Evolutionary conservation across 2,888 invertebrate species (phyloP).

Genomic region (Hipparchia sbordonii): DNA sequence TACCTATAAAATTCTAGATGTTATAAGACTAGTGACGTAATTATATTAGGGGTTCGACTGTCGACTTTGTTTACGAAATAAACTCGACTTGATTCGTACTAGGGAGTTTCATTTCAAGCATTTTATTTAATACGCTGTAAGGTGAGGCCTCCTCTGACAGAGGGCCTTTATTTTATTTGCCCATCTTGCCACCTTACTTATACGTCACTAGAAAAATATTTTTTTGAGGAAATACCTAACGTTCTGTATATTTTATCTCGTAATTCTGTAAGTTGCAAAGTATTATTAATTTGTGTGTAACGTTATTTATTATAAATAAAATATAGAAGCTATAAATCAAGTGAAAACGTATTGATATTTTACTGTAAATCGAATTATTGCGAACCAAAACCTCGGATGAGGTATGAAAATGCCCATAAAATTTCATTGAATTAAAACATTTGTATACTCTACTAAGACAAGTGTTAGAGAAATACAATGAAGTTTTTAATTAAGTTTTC

Average conservation of each 20-base stretch:
- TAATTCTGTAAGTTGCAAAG: neutral
- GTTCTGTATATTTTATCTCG: neutral
- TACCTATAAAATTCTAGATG: too few species aligned
- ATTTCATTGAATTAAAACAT: neutral
- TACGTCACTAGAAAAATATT: neutral
- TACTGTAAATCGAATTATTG: conserved; percentile 10
- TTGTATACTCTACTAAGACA: conserved; percentile 45
- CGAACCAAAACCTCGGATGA: neutral
- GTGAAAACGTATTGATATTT: conserved; percentile 27
- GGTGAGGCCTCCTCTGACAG: neutral
- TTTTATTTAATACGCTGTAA: neutral
- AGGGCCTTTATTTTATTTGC: neutral
- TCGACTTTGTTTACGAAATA: too few species aligned
- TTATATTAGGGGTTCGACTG: too few species aligned
- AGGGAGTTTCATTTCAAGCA: too few species aligned
- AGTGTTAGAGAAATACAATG: conserved; percentile 58
- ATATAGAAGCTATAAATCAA: conserved; percentile 18
- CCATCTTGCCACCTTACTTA: neutral
- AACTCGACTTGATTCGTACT: too few species aligned
- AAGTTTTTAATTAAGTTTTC: conserved; percentile 46
- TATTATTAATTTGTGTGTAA: conserved; percentile 19
- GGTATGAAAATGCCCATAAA: conserved; percentile 13
- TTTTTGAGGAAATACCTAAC: too few species aligned
- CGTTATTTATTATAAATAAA: conserved; percentile 21
- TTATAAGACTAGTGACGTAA: too few species aligned